Conservation (phyloP, 2,113 vertebrate species). For the Axis porcinus region DNA sequence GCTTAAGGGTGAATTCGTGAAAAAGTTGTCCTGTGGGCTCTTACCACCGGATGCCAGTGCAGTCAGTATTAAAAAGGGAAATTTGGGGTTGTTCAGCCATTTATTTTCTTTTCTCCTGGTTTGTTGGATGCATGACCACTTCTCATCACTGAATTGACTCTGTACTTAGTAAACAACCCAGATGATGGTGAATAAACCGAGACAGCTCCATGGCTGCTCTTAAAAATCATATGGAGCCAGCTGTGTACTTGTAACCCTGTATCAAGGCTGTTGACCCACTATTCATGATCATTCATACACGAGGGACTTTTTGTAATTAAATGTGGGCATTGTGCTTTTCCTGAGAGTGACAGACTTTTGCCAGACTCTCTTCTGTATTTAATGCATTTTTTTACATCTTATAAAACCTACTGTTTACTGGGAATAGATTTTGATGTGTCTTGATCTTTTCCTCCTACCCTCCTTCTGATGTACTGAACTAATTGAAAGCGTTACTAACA, state of each 20-base stretch:
- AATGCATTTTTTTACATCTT: background rate
- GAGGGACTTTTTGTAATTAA: background rate
- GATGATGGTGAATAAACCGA: background rate
- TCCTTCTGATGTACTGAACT: background rate
- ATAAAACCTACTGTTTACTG: background rate
- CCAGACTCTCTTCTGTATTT: background rate
- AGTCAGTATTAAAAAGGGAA: background rate
- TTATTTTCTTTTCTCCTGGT: background rate
- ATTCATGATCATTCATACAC: background rate
- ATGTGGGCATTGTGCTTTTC: background rate
- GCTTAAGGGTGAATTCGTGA: background rate
- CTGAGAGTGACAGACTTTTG: background rate
- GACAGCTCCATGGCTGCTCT: background rate
- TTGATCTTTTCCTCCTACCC: background rate
- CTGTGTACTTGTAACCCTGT: background rate
- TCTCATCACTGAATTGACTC: background rate
- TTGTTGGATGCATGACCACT: background rate
- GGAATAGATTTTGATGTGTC: background rate
- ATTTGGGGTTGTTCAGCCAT: background rate
- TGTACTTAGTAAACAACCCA: background rate
- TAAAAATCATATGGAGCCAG: background rate
- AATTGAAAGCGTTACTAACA: background rate
- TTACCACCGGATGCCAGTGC: background rate
- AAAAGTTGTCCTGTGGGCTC: background rate
- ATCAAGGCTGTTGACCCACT: background rate